Conservation (phyloP, 1,140 invertebrate genomes). For the Tachypleus tridentatus region DNA sequence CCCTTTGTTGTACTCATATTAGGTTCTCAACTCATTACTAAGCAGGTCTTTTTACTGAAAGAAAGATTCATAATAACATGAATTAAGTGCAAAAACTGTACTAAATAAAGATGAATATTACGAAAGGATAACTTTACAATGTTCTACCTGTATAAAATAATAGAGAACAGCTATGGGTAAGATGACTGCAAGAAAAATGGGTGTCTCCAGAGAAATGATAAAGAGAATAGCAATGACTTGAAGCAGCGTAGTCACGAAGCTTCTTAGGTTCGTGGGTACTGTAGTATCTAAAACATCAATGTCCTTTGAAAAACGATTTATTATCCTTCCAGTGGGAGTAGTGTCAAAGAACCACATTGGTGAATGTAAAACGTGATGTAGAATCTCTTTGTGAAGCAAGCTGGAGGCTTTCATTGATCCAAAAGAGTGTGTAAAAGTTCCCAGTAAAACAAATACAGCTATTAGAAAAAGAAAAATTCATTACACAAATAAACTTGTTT, state of each 20-base stretch:
- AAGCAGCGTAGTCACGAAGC: constrained; percentile 27
- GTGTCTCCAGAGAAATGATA: constrained; percentile 41
- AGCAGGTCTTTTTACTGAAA: no score
- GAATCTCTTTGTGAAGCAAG: constrained; percentile 22
- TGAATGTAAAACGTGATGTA: constrained; percentile 27
- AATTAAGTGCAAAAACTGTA: constrained; percentile 43
- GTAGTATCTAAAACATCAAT: constrained; percentile 31
- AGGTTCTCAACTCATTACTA: no score
- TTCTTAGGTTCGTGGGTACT: constrained; percentile 29
- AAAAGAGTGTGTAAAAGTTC: constrained; percentile 6
- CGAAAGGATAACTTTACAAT: constrained; percentile 4
- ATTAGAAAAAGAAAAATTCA: no score
- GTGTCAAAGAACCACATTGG: constrained; percentile 37
- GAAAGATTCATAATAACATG: no score
- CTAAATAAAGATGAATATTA: constrained; percentile 46
- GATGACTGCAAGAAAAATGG: constrained; percentile 40
- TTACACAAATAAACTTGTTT: no score
- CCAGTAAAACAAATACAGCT: constrained; percentile 2
- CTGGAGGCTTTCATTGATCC: constrained; percentile 18
- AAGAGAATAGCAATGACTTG: constrained; percentile 37
- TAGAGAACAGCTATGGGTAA: constrained; percentile 43
- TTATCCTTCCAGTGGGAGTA: constrained; percentile 31
- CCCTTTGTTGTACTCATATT: no score
- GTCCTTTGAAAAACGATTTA: constrained; percentile 46
- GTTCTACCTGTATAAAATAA: constrained; percentile 37